Conservation (phyloP, 53 echinoderm and acorn worm genomes). For the Zoroaster sp. region DNA sequence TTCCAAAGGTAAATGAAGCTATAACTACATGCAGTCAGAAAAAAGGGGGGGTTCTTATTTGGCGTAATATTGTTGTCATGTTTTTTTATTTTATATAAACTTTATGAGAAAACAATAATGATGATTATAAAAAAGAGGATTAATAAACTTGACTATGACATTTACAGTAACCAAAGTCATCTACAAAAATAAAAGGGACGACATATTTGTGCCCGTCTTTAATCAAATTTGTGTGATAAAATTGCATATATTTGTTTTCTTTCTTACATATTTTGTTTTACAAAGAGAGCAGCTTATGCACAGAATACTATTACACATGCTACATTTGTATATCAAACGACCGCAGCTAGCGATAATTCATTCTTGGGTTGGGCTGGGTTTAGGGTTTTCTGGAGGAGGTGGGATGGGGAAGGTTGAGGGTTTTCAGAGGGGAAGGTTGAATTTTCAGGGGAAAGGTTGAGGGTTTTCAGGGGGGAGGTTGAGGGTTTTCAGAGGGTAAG, state of each 20-base stretch:
- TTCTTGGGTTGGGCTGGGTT: no score
- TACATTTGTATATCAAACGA: neutral
- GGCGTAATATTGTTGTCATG: no score
- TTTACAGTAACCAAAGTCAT: neutral
- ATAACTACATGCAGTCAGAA: no score
- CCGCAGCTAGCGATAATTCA: neutral
- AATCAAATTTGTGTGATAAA: slow-evolving; percentile 7
- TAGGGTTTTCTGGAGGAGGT: no score
- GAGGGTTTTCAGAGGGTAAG: neutral
- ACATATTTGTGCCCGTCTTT: neutral
- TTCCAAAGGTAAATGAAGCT: no score
- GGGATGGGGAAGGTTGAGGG: no score
- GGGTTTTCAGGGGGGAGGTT: no score
- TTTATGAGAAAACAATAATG: no score
- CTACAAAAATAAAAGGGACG: slow-evolving; percentile 53
- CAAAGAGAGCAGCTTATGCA: neutral
- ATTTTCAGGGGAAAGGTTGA: neutral
- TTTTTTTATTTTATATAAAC: no score
- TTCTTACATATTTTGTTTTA: neutral
- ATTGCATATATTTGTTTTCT: slow-evolving; percentile 1
- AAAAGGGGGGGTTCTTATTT: no score
- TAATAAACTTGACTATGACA: neutral
- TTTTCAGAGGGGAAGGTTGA: neutral
- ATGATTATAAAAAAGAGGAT: no score
- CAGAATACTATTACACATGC: neutral